These are phyloP conservation scores for Cyphomyrus discorhynchus DNA, from an alignment of 2,113 vertebrate species.

Conservation along the genomic window DNA sequence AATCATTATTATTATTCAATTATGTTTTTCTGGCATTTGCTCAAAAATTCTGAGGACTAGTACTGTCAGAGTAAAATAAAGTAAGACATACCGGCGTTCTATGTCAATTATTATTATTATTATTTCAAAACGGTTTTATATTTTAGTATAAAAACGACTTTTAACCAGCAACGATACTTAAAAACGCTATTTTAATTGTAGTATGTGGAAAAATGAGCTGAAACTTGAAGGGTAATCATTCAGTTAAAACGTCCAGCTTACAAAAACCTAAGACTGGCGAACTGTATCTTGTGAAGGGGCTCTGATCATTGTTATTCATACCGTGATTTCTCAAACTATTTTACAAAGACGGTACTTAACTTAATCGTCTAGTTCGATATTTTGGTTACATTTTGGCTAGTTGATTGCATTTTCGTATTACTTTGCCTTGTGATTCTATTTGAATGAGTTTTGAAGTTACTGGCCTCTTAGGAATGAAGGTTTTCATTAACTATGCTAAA, in stretches of 20 bases:
- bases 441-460: slow-evolving; percentile 4
- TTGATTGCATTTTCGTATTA: background rate
- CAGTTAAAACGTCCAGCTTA: background rate
- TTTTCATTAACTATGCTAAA: background rate
- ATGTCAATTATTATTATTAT: background rate
- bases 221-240: background rate
- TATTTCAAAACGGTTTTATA: background rate
- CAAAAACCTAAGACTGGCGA: background rate
- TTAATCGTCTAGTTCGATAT: background rate
- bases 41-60: background rate
- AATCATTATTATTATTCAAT: background rate
- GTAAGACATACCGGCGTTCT: background rate
- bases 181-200: background rate
- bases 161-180: background rate
- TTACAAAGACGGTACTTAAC: background rate
- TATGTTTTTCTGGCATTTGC: background rate
- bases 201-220: background rate
- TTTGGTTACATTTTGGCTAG: background rate
- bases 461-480: background rate
- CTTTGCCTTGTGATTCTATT: background rate
- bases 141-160: background rate
- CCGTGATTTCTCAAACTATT: background rate
- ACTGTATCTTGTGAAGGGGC: background rate
- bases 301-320: background rate
- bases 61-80: background rate